Percentiles rank a stretch among this genome's conserved stretches.
phyloP scores from a whole-genome alignment of 1,140 invertebrate genomes.

The Idris sp. region DNA sequence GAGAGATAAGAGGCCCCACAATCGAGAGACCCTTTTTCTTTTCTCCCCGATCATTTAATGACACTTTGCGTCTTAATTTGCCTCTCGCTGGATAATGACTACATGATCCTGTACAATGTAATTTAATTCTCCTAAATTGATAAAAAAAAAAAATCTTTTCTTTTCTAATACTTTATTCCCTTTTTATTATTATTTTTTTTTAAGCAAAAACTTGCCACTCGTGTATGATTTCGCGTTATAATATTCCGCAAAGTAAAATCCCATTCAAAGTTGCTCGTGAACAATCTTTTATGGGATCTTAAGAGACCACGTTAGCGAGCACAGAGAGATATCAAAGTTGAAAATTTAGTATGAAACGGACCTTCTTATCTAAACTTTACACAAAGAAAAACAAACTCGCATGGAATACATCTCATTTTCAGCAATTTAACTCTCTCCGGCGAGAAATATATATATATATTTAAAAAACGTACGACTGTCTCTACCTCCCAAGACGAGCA shows the following conservation, averaged over 20 bases:
- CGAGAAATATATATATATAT: too few species aligned
- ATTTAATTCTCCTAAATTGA: too few species aligned
- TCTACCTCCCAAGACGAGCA: conserved; percentile 53
- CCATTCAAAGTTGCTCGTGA: conserved; percentile 14
- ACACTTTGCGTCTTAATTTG: conserved; percentile 56
- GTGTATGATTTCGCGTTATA: conserved; percentile 12
- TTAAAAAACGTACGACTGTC: too few species aligned
- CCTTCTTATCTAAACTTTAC: too few species aligned
- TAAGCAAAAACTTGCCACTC: too few species aligned
- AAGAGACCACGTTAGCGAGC: neutral
- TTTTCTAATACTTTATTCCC: too few species aligned
- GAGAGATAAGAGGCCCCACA: conserved; percentile 74
- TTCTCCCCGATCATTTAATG: conserved; percentile 61
- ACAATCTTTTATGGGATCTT: conserved; percentile 21
- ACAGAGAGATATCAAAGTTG: conserved; percentile 9
- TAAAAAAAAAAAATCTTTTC: too few species aligned
- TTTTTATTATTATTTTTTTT: too few species aligned
- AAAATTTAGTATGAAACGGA: conserved; percentile 7
- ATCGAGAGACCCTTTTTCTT: conserved; percentile 56
- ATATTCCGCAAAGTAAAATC: conserved; percentile 19
- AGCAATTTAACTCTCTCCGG: too few species aligned
- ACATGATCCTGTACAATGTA: too few species aligned
- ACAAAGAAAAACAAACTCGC: too few species aligned
- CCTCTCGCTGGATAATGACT: conserved; percentile 38
- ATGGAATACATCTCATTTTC: too few species aligned